phyloP scores from a whole-genome alignment of 2,113 vertebrate species.

The Peromyscus californicus region DNA sequence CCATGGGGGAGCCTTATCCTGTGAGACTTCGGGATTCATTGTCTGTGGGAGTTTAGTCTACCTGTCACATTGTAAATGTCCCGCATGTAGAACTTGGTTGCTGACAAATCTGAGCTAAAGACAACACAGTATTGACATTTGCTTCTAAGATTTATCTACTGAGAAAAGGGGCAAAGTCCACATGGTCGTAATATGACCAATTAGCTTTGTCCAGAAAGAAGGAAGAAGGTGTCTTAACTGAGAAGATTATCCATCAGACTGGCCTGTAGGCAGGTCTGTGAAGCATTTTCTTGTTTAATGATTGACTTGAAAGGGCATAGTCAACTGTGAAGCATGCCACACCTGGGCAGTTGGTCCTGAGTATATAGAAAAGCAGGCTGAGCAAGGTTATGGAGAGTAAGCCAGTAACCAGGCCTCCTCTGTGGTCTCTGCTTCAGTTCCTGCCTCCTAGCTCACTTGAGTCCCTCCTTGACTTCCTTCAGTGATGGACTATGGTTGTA shows the following conservation, averaged over 20 bases:
- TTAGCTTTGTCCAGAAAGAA: background rate
- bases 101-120: background rate
- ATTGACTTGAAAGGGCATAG: background rate
- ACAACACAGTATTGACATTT: background rate
- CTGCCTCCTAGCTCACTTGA: background rate
- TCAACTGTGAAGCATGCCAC: background rate
- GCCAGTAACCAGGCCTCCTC: background rate
- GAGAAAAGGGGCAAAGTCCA: constrained; percentile 40
- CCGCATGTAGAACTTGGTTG: background rate
- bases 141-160: background rate
- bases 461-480: background rate
- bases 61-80: background rate
- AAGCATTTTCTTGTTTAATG: background rate
- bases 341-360: background rate
- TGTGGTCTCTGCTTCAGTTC: background rate
- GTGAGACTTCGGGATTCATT: background rate
- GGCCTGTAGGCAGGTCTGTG: background rate
- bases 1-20: background rate
- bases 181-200: background rate
- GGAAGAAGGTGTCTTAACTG: background rate
- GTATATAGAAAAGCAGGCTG: background rate
- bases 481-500: background rate
- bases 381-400: background rate
- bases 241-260: background rate
- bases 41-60: background rate